These are phyloP conservation scores for Actenoides lindsayi DNA, from an alignment of 2,113 vertebrate species.

Conservation along the genomic window DNA sequence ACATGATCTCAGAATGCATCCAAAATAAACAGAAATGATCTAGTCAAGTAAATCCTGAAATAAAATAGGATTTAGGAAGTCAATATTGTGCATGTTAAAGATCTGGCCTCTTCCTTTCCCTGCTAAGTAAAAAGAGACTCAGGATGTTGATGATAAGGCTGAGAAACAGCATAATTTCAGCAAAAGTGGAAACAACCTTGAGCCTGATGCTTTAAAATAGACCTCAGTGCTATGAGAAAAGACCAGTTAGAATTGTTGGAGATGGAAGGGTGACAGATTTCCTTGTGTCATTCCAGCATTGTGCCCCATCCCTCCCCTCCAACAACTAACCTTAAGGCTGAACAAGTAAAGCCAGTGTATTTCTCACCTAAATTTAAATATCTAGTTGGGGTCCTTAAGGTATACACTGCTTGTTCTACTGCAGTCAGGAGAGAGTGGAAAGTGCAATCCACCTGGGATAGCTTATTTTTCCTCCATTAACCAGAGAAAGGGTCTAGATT, in stretches of 20 bases:
- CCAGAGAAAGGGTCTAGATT: background rate
- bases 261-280: background rate
- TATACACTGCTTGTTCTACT: background rate
- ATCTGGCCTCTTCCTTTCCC: background rate
- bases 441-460: background rate
- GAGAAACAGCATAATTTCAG: background rate
- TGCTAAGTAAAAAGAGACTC: background rate
- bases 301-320: background rate
- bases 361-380: background rate
- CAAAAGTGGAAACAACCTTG: background rate
- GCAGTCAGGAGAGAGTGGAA: background rate
- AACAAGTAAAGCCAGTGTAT: background rate
- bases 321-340: background rate
- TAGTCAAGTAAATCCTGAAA: background rate
- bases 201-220: background rate
- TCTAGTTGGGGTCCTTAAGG: background rate
- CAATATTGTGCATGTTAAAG: background rate
- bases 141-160: background rate
- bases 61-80: background rate
- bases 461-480: background rate
- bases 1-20: background rate
- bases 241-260: background rate
- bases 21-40: constrained; percentile 20
- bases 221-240: background rate
- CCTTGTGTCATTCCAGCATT: background rate